Percentiles rank a stretch among this genome's conserved stretches.
Evolutionary conservation across 2,113 vertebrate genomes (phyloP).

Genomic region (Phodopus roborovskii): DNA sequence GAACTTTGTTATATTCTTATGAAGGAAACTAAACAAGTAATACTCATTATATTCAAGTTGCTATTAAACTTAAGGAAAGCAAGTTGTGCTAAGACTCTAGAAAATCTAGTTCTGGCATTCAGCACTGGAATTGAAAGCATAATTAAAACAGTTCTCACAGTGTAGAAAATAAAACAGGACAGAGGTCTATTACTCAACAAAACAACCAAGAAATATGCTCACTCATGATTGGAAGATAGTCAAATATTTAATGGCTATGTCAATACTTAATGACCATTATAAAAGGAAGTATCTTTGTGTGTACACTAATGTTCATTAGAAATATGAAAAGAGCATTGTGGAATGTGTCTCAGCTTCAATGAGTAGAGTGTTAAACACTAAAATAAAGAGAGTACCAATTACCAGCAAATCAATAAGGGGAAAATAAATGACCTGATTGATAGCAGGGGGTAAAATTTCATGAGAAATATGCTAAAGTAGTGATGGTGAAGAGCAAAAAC

Average conservation of each 20-base stretch:
- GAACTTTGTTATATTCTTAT: neutral
- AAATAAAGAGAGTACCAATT: neutral
- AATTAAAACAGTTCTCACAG: neutral
- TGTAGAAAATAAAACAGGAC: neutral
- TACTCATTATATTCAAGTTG: neutral
- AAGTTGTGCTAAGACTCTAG: neutral
- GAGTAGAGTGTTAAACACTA: neutral
- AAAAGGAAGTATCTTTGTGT: neutral
- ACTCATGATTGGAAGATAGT: neutral
- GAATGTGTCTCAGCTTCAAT: neutral
- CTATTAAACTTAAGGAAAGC: neutral
- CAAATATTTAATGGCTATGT: neutral
- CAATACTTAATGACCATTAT: rapidly evolving
- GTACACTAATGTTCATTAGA: neutral
- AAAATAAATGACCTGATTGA: neutral
- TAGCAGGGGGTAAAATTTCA: neutral
- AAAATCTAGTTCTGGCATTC: neutral
- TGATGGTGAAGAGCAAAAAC: neutral
- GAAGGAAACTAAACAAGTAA: neutral
- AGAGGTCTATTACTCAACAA: neutral
- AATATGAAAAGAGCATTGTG: neutral
- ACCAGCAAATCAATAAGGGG: neutral
- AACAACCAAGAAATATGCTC: neutral
- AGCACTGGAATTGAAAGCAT: neutral
- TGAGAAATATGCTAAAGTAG: neutral